A percentile compares a stretch with the other conserved stretches of the same genome.
Evolutionary conservation across 2,113 vertebrate species (phyloP).

Genomic region (Andinoacara biseriatus): DNA sequence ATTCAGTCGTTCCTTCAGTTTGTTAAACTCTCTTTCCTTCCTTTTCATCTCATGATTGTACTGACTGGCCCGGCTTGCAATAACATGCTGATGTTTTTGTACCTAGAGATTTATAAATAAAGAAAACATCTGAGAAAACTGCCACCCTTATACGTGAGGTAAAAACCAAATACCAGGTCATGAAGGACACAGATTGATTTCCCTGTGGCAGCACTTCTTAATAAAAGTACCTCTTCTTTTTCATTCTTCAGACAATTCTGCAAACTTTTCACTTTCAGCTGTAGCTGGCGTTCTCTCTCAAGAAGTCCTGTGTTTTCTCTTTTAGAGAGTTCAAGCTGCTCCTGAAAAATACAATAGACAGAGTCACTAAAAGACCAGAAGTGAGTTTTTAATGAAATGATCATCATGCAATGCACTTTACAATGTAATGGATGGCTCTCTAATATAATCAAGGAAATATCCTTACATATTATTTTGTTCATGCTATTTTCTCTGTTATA

Average conservation of each 20-base stretch:
- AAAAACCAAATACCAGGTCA: neutral
- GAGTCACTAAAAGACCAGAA: neutral
- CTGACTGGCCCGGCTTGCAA: conserved; percentile 92
- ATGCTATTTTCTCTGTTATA: too few relatives aligned
- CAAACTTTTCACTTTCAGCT: conserved; percentile 89
- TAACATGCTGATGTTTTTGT: conserved; percentile 93
- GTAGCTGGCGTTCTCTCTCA: conserved; percentile 91
- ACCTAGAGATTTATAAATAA: conserved; percentile 77
- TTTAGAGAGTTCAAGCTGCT: conserved; percentile 89
- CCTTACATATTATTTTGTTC: neutral
- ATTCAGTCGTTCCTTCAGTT: conserved; percentile 93
- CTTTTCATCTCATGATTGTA: conserved; percentile 98
- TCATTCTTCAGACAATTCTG: conserved; percentile 92
- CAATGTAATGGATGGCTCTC: neutral
- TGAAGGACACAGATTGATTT: neutral
- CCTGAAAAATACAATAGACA: conserved; percentile 72
- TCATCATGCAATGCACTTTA: accelerated
- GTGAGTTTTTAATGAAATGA: neutral
- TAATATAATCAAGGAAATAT: neutral
- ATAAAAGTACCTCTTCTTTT: conserved; percentile 89
- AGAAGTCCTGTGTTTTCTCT: conserved; percentile 90
- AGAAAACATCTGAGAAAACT: neutral
- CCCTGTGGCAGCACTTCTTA: neutral
- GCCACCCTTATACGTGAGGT: neutral
- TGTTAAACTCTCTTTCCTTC: conserved; percentile 94